A percentile compares a stretch with the other conserved stretches of the same genome.
phyloP scores from a whole-genome alignment of 2,113 vertebrate species.

The Lampris megalopsis region DNA sequence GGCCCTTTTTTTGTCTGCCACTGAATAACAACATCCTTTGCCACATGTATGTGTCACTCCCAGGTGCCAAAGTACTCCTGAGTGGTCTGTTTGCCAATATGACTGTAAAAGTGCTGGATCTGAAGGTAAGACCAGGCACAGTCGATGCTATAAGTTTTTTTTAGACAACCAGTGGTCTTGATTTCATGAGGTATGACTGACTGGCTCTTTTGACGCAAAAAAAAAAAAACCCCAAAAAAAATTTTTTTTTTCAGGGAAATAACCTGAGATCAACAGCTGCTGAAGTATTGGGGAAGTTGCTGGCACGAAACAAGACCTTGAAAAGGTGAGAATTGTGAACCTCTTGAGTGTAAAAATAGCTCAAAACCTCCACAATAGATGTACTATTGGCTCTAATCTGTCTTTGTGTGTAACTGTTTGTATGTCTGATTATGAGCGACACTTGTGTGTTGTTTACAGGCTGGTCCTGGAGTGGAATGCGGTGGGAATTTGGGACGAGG shows the following conservation, averaged over 20 bases:
- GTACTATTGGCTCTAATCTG: no score
- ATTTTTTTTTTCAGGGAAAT: slow-evolving; percentile 86
- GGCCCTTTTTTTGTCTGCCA: background rate
- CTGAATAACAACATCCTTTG: background rate
- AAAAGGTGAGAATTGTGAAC: slow-evolving; percentile 81
- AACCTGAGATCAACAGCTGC: slow-evolving; percentile 88
- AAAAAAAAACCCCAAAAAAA: background rate
- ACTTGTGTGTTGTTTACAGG: slow-evolving; percentile 69
- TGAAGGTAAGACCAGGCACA: slow-evolving; percentile 87
- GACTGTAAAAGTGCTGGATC: slow-evolving; percentile 85
- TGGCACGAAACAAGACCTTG: slow-evolving; percentile 89
- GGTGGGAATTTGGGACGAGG: slow-evolving; percentile 89
- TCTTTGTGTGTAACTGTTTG: background rate
- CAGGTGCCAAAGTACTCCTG: slow-evolving; percentile 87
- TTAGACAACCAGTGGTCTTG: background rate
- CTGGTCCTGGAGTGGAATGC: slow-evolving; percentile 95
- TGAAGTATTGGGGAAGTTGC: slow-evolving; percentile 88
- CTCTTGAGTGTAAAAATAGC: background rate
- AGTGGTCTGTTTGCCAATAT: slow-evolving; percentile 88
- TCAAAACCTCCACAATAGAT: background rate
- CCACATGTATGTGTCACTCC: slow-evolving; percentile 5
- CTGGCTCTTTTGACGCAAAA: no score
- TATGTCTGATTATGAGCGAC: background rate
- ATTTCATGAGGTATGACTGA: background rate
- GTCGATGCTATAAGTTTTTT: background rate